Evolutionary conservation across 2,888 invertebrate genomes (phyloP).

Genomic region (Oscheius onirici): DNA sequence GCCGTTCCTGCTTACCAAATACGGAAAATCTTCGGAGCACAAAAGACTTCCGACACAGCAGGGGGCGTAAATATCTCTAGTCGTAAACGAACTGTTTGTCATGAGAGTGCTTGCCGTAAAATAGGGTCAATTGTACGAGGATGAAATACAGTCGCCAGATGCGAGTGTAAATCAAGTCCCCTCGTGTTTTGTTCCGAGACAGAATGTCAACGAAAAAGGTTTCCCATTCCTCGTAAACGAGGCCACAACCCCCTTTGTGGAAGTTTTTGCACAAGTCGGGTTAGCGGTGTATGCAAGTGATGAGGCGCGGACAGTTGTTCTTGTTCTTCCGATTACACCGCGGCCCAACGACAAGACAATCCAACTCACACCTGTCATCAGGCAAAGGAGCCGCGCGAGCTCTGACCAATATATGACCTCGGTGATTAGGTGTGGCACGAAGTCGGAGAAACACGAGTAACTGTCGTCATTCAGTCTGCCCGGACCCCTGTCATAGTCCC

Average conservation of each 20-base stretch:
- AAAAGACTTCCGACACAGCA: constrained; percentile 26
- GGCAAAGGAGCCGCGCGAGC: constrained; percentile 28
- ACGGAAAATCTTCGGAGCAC: constrained; percentile 3
- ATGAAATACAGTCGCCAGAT: too few relatives aligned
- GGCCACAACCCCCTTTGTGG: constrained; percentile 17
- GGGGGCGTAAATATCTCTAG: constrained; percentile 22
- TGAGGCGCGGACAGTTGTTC: constrained; percentile 25
- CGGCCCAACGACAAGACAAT: constrained; percentile 28
- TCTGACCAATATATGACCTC: constrained; percentile 29
- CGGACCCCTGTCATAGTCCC: neutral
- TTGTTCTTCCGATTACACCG: constrained; percentile 32
- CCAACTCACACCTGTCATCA: constrained; percentile 31
- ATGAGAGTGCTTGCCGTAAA: too few relatives aligned
- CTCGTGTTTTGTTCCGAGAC: too few relatives aligned
- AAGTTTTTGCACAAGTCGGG: constrained; percentile 19
- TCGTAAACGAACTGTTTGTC: constrained; percentile 2
- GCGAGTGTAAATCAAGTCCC: too few relatives aligned
- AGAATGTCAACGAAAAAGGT: too few relatives aligned
- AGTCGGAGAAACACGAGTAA: neutral
- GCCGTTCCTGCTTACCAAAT: neutral
- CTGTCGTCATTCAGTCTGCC: neutral
- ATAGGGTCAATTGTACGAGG: too few relatives aligned
- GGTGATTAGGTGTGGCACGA: constrained; percentile 17
- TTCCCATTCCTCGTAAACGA: neutral
- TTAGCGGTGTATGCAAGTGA: constrained; percentile 23